Base-by-base conservation (phyloP, 2,797 vertebrate genomes). In the Scomberomorus guttatus region DNA sequence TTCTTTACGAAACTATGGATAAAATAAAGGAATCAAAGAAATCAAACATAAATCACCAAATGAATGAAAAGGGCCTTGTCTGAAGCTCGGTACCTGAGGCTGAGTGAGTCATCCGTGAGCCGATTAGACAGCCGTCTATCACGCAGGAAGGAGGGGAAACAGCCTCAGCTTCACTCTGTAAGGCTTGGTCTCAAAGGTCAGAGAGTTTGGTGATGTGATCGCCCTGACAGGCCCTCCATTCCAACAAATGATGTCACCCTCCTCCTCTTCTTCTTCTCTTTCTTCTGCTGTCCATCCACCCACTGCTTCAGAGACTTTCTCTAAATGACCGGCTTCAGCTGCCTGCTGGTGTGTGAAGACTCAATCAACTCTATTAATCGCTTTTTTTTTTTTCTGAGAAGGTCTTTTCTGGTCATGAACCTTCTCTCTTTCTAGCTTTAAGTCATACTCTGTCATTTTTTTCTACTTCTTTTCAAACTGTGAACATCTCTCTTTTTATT, bases 171-270 rank as follows among this genome's bases (percentile, higher is more conserved):
- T 58, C 57, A 56, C 72, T 87, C 82, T 86, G 89, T 48, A 73
- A 82, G 77, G 72, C 79, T 80, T 60, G 3, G 66, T 62, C 82
- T 81, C 84, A 92, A 91, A 91, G 90, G 88, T 92, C 84, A 87
- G 42, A 34, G 82, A 73, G 81, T 83, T 57, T 20, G 73, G 20
- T 90, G 91, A 93, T 85, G 88, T 86, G 85, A 94, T 87, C 22
- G 54, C 32, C 9, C 34, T 91, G 90, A 93, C 91, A 91, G 84
- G 57, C 15, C 25, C 5, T 51, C 17, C 25, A 46, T 34, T 37
- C 44, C 58, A 46, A 18, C 65, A 63, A 27, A 78, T 75, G 50
- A 81, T 82, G 80, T 85, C 84, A 75, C 87, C 62, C 69, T 73
- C 57, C 72, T 56, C 77, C 50, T 76, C 74, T 12, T 37, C 10